These are phyloP conservation scores for Sacculina carcini DNA, from an alignment of 2,888 invertebrate genomes.

Conservation along the genomic window DNA sequence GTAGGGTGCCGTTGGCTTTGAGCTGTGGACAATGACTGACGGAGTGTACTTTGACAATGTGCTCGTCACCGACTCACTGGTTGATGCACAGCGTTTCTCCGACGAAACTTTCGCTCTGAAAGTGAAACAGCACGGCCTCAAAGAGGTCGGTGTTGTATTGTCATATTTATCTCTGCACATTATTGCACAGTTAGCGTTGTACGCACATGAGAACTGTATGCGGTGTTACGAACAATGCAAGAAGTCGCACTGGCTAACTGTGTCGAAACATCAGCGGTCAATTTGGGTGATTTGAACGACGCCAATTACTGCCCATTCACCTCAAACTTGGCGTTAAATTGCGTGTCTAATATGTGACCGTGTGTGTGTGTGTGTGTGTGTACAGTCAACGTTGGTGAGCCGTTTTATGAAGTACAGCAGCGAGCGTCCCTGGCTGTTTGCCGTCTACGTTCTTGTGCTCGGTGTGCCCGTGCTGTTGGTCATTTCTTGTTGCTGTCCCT, in stretches of 20 bases:
- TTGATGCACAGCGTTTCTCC: constrained; percentile 51
- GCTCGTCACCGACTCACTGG: constrained; percentile 55
- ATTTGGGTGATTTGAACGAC: too few species aligned
- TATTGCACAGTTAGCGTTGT: not conserved
- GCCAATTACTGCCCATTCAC: too few species aligned
- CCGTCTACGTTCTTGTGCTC: constrained; percentile 46
- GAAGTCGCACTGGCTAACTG: too few species aligned
- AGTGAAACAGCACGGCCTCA: constrained; percentile 34
- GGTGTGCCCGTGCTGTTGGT: constrained; percentile 50
- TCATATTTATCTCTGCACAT: not conserved
- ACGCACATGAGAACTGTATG: not conserved
- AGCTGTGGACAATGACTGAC: constrained; percentile 95
- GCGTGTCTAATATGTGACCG: too few species aligned
- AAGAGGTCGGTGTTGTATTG: constrained; percentile 26
- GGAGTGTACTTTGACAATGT: constrained; percentile 86
- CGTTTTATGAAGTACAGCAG: constrained; percentile 47
- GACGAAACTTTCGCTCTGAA: constrained; percentile 59
- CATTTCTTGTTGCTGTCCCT: constrained; percentile 48
- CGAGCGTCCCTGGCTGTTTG: constrained; percentile 75
- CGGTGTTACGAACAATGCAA: not conserved
- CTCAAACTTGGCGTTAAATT: too few species aligned
- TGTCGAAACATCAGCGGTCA: too few species aligned
- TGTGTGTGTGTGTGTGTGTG: too few species aligned
- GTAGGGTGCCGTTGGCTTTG: constrained; percentile 76
- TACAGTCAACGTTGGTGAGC: constrained; percentile 50